Conservation (phyloP, 1,140 invertebrate genomes). For the Aphelenchoides avenae region DNA sequence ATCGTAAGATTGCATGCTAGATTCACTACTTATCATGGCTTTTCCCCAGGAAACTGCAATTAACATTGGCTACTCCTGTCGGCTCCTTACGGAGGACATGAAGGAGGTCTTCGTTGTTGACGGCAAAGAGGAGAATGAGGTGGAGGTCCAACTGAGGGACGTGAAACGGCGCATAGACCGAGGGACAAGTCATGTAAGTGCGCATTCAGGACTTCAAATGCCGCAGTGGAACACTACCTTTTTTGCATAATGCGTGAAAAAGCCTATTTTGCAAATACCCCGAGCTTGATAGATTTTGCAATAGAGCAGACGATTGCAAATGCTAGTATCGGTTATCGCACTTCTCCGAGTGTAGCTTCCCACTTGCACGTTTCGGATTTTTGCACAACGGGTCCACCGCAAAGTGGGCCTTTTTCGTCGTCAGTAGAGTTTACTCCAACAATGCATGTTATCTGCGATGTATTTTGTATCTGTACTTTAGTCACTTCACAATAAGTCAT, state of each 20-base stretch:
- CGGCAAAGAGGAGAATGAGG: conserved; percentile 54
- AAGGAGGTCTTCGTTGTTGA: conserved; percentile 67
- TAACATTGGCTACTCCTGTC: conserved; percentile 98
- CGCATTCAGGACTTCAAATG: not conserved
- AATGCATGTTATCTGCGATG: no score
- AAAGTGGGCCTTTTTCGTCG: no score
- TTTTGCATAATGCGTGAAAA: not conserved
- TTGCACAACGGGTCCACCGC: no score
- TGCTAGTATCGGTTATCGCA: no score
- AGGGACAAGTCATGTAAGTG: no score
- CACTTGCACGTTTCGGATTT: no score
- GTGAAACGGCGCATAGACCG: conserved; percentile 53
- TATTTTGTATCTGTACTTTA: no score
- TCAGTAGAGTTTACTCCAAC: no score
- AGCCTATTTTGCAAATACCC: conserved; percentile 7
- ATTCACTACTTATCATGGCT: conserved; percentile 10
- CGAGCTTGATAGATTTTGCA: no score
- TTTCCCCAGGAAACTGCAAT: conserved; percentile 84
- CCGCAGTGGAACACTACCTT: not conserved
- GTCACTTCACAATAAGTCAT: no score
- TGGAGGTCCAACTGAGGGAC: conserved; percentile 56
- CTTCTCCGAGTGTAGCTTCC: no score
- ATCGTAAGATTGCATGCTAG: conserved; percentile 36
- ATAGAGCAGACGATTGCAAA: no score
- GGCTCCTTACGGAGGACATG: conserved; percentile 91